Base-by-base conservation (phyloP, 2,888 invertebrate genomes). In the Ptychoptera contaminata region DNA sequence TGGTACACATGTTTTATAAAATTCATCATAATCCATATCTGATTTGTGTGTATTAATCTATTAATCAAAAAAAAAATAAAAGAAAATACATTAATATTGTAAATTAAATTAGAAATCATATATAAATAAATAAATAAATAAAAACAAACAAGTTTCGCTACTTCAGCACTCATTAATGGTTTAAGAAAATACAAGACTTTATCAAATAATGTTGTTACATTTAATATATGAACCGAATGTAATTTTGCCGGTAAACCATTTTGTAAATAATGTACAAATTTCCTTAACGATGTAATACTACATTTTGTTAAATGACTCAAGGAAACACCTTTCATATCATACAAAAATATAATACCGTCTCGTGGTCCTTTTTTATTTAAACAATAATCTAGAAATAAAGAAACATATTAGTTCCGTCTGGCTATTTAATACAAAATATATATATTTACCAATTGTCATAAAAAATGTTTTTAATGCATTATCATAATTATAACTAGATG, bases 221-320 rank as follows among this genome's bases (percentile, higher is more conserved):
- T 82, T 42, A 82, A 59, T 1, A 82, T 70, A 56, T 82, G 79
- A 44, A 81, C 76, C 1, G 70, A 74, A 50, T 72, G 72, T 59
- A 82, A 68, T 46, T 76, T 70, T 3, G 78, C 70, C 1, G 81
- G 80, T 60, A 77, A 60, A 12, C 73, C 80, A 53, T 82, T 80
- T 58, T 82, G 79, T 3, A 81, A 60, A 58, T 77, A 82, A 47
- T 70, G 68, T 63, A 79, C 76, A 59, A 79, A 77, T 55, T 74
- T 73, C 36, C 73, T 70, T 1, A 81, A 58, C 0, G 72, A 63
- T 42, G 71, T 67, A 45, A 79, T 60, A 47, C 74, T 73, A 14
- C 77, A 62, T 53, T 72, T 61, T 2, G 74, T 70, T 10, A 79
- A 56, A 56, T 79, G 79, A 0, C 73, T 69, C 16, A 77, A 59